Percentiles rank a stretch among this genome's conserved stretches.
These are phyloP conservation scores for Scelioninae gen. 2 DNA, from an alignment of 2,888 invertebrate species.

Conservation along the genomic window DNA sequence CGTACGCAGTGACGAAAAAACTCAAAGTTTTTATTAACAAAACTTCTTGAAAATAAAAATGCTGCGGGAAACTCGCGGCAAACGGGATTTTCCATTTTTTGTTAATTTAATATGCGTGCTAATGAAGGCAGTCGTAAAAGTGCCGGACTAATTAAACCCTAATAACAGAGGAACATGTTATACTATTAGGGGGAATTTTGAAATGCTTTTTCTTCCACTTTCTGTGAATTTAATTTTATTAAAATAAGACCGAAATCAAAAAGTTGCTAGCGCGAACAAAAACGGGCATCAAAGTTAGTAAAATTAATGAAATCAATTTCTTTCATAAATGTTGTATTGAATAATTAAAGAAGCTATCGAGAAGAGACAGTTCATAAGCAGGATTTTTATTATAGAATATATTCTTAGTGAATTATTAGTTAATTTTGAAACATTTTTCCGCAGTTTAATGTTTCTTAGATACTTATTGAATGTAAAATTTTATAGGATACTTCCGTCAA, in stretches of 20 bases:
- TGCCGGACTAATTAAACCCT: conserved; percentile 16
- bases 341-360: too few relatives aligned
- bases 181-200: conserved; percentile 6
- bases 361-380: too few relatives aligned
- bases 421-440: too few relatives aligned
- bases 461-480: too few relatives aligned
- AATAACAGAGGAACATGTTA: background rate
- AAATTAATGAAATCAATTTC: too few relatives aligned
- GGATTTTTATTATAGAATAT: too few relatives aligned
- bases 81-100: conserved; percentile 19
- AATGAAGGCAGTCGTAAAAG: conserved; percentile 14
- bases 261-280: too few relatives aligned
- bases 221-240: conserved; percentile 4
- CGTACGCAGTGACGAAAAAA: conserved; percentile 63
- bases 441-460: too few relatives aligned
- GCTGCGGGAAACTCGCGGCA: background rate
- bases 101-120: conserved; percentile 1
- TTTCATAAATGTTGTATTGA: too few relatives aligned
- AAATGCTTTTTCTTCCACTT: background rate
- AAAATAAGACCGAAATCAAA: conserved; percentile 3
- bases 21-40: conserved; percentile 16
- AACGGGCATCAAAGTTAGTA: too few relatives aligned
- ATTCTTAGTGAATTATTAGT: too few relatives aligned
- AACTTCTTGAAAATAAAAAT: conserved; percentile 22
- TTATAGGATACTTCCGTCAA: too few relatives aligned